These are phyloP conservation scores for Heliconius ethilla DNA, from an alignment of 2,888 invertebrate genomes.

Conservation along the genomic window DNA sequence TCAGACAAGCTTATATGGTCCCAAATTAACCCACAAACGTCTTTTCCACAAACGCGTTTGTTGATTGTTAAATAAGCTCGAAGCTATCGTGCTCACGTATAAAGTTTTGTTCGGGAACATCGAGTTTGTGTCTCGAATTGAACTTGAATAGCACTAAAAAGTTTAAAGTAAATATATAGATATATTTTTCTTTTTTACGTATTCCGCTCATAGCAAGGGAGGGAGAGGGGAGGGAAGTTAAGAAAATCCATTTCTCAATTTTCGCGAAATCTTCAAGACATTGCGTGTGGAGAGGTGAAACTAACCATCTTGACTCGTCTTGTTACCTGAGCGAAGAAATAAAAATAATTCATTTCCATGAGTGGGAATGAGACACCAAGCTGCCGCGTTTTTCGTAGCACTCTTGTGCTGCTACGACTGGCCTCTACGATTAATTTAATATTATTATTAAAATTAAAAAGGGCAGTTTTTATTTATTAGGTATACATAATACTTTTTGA, in stretches of 20 bases:
- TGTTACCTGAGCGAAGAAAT: no score
- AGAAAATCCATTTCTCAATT: not conserved
- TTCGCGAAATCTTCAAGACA: not conserved
- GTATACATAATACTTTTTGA: not conserved
- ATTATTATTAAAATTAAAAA: not conserved
- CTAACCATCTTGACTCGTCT: no score
- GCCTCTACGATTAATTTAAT: no score
- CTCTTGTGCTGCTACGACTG: no score
- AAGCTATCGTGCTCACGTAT: constrained; percentile 3
- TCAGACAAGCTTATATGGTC: constrained; percentile 48
- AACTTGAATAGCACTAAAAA: constrained; percentile 4
- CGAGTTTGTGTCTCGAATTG: not conserved
- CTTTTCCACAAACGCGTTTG: constrained; percentile 26
- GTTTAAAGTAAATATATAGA: not conserved
- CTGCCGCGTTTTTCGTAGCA: no score
- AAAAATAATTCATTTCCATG: no score
- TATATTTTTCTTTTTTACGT: not conserved
- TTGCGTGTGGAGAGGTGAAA: not conserved
- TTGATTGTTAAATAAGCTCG: constrained; percentile 18
- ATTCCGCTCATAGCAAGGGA: no score
- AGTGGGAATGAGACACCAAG: no score
- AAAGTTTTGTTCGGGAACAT: not conserved
- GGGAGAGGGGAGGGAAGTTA: not conserved
- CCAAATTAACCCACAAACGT: constrained; percentile 18
- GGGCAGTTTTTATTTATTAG: not conserved